Base-by-base conservation (phyloP, 2,113 vertebrate species). In the Macquaria ambigua region DNA sequence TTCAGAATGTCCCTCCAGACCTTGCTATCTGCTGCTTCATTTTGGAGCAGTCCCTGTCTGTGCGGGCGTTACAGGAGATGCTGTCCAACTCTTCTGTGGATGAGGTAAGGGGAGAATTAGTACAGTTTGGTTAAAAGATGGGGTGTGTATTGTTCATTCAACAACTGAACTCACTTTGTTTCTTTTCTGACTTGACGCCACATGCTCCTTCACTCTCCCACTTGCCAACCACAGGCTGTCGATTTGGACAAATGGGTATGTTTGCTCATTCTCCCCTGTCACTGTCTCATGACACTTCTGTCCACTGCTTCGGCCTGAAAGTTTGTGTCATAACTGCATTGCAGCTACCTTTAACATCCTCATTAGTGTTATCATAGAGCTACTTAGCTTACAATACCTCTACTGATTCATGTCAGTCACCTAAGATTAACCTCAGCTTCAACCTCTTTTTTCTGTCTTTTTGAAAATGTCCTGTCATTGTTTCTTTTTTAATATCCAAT, bases 31-130 rank as follows among this genome's bases (percentile, higher is more conserved):
- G 97, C 89, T 97, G 96, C 94, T 97, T 98, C 83, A 93, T 96
- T 84, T 87, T 98, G 97, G 97, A 98, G 94, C 97, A 98, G 93
- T 98, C 97, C 0, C 93, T 98, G 59, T 98, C 97, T 0, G 97
- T 98, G 10, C 95, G 97, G n/a, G 97, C 97, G 0, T 91, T 97
- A 23, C 97, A 97, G 92, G 96, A 96, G 94, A 98, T 98, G 97
- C 86, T 98, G 82, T 96, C 97, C 63, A 97, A 98, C 87, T 96
- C 96, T 1, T 96, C 96, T 86, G 94, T 96, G 76, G 93, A 93
- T 63, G 95, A 95, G 94, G 95, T 96, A 78, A 76, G 28, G n/a
- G 39, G 8, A 20, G 6, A 5, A 48, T 20, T 43, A 55, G 7
- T 8, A 20, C 68, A 6, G 34, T 43, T 46, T 72, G 56, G 5